Evolutionary conservation across 2,888 invertebrate species (phyloP), one percentile per base, ranked within the genome.

Genomic region (Xanthia togata): DNA sequence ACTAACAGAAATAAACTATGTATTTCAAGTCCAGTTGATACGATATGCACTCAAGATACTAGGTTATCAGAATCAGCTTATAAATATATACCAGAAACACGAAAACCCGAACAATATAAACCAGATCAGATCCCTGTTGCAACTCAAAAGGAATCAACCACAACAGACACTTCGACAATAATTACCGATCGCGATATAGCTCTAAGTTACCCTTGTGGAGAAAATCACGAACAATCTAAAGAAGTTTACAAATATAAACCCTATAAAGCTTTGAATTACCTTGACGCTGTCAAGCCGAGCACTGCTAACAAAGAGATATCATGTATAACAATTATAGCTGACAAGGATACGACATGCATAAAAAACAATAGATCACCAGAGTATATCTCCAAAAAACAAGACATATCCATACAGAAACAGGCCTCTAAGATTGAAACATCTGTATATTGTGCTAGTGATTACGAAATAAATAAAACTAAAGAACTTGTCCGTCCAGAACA

Each of bases 401-500:
- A 69, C 26, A 67, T 35, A 20, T 50, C 31, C 6, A 23, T 26
- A 44, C 60, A 76, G 14, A 75, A 67, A 67, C 31, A 53, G 20
- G 4, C 41, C 23, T 41, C 38, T 44, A 65, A 60, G 1, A 69
- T 53, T 4, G 60, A 60, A 14, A 8, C 50, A 38, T 70, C 63
- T 55, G 35, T 57, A 41, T 14, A 77, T 44, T 69, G 68, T 69
- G 44, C 12, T 35, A 47, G 17, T 62, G 60, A 76, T 53, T 41
- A 17, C 17, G 17, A 64, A 64, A 47, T 8, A 44, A 44, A 14
- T n/a, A 26, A 47, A 64, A 23, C 35, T 31, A 57, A 64, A 71
- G 60, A 41, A 41, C n/a, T 26, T n/a, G 6, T 44, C 41, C 9
- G 2, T 26, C 44, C 8, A 17, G 44, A 55, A n/a, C 41, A 53